These are phyloP conservation scores for Ophraella communa DNA, from an alignment of 2,888 invertebrate genomes.

Conservation along the genomic window DNA sequence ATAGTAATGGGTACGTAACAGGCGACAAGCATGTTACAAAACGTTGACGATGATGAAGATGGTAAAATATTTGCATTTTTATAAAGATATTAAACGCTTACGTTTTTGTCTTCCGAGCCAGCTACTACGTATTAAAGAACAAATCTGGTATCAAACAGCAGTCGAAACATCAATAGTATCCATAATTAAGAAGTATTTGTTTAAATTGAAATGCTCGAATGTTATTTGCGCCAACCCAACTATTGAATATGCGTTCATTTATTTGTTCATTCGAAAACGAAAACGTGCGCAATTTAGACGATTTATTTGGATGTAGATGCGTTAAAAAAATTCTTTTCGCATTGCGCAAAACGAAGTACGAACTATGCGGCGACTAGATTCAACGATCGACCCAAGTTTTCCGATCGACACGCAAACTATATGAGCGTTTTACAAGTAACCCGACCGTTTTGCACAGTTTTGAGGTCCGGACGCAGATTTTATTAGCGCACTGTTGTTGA, in stretches of 20 bases:
- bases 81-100: neutral
- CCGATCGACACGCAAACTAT: neutral
- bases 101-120: neutral
- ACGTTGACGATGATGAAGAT: neutral
- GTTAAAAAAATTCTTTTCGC: neutral
- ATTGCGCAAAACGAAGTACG: too few relatives aligned
- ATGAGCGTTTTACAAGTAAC: neutral
- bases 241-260: neutral
- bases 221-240: neutral
- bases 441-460: neutral
- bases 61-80: neutral
- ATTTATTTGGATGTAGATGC: neutral
- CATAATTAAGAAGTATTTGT: too few relatives aligned
- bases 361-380: neutral
- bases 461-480: neutral
- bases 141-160: neutral
- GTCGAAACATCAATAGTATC: neutral
- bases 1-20: too few relatives aligned
- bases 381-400: constrained; percentile 1
- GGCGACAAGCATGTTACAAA: too few relatives aligned
- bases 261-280: neutral
- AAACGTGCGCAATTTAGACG: neutral
- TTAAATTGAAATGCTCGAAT: too few relatives aligned
- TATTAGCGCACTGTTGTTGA: neutral
- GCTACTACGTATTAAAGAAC: neutral